phyloP scores from a whole-genome alignment of 2,797 vertebrate genomes.

The Podargus strigoides region DNA sequence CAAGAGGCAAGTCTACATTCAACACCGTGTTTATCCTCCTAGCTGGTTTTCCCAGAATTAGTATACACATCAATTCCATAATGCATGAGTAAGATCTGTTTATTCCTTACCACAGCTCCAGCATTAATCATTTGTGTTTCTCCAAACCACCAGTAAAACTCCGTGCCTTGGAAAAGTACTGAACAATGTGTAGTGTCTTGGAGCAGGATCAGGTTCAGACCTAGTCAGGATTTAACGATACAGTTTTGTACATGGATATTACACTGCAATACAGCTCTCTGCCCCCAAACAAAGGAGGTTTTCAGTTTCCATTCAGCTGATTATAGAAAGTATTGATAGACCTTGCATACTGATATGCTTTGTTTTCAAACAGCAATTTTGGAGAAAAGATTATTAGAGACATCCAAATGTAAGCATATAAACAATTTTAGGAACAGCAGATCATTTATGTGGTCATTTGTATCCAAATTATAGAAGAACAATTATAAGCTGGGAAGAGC shows the following conservation, averaged over 20 bases:
- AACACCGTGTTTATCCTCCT: constrained; percentile 30
- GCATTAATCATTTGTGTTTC: constrained; percentile 28
- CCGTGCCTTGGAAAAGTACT: not conserved
- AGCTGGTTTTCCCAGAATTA: constrained; percentile 19
- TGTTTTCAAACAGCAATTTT: not conserved
- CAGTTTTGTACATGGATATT: not conserved
- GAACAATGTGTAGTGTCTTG: not conserved
- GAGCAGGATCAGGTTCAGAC: not conserved
- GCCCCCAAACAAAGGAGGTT: not conserved
- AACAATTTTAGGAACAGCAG: not conserved
- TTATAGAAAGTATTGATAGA: not conserved
- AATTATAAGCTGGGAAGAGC: not conserved
- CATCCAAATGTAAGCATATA: not conserved
- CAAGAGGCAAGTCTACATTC: constrained; percentile 45
- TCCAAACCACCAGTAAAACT: constrained; percentile 15
- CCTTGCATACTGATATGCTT: not conserved
- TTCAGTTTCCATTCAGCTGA: not conserved
- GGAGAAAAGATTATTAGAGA: not conserved
- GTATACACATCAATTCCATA: constrained; percentile 33
- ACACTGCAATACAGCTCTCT: not conserved
- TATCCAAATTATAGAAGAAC: not conserved
- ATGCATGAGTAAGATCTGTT: constrained; percentile 48
- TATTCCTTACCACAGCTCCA: constrained; percentile 24
- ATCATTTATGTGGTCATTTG: not conserved
- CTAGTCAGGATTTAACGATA: not conserved